Base-by-base conservation (phyloP, 1,140 invertebrate species). In the Pararge aegeria region DNA sequence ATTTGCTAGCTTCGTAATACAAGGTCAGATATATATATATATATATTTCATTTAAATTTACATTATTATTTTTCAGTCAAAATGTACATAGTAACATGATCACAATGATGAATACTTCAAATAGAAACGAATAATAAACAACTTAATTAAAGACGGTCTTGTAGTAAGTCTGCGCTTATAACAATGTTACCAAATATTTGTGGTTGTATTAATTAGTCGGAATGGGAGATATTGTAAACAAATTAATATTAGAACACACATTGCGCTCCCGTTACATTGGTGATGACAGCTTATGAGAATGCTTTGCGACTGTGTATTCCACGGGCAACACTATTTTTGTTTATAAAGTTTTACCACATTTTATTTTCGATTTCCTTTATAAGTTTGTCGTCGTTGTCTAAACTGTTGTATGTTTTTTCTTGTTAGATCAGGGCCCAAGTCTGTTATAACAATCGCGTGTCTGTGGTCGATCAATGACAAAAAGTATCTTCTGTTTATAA, bases 261-360 rank as follows among this genome's bases (percentile, higher is more conserved):
- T 69, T 77, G 62, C 57, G 71, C 55, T 65, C 61, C 55, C 53
- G 61, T 75, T 71, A 69, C 59, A 64, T 55, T 54, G 56, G 64
- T 57, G 77, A 70, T 70, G 81, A 84, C 73, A 80, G 68, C 30
- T 66, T 66, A 71, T 71, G 64, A 67, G 68, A 74, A 66, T 55
- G 55, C 42, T 59, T 49, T 67, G 62, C 64, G 60, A 70, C 51
- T 61, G 50, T 58, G 15, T 54, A 38, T 70, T 64, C 30, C 62
- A 65, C 53, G 62, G 57, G 50, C 50, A 58, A 51, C 5, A 13
- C 13, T 13, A 46, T 10, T 12, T 46, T 46, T 46, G 38, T 42
- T 50, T 50, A 15, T 6, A 50, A 16, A 7, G 44, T 19, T 19
- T 21, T 18, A 12, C 30, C 30, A 27, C 4, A 10, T 34, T 34